Percentiles rank a stretch among this genome's conserved stretches.
Evolutionary conservation across 2,113 vertebrate species (phyloP).

Genomic region (Antidorcas marsupialis): DNA sequence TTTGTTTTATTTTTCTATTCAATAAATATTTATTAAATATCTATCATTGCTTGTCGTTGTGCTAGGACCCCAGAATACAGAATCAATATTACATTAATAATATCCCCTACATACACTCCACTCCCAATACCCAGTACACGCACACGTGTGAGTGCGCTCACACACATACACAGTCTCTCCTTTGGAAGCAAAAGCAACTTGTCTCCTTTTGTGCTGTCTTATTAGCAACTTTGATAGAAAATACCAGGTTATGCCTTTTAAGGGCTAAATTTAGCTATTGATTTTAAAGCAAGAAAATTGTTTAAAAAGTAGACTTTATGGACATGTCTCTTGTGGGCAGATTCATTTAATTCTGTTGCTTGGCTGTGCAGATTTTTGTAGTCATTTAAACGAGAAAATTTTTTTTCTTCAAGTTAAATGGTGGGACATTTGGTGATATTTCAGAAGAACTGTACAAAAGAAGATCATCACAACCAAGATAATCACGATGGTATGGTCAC

Average conservation of each 20-base stretch:
- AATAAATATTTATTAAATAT: constrained; percentile 17
- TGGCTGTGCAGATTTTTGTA: constrained; percentile 26
- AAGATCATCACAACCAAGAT: no score
- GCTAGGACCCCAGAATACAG: neutral
- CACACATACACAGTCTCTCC: neutral
- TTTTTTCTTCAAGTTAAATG: constrained; percentile 33
- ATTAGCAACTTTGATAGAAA: constrained; percentile 23
- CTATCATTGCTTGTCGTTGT: neutral
- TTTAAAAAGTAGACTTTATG: constrained; percentile 36
- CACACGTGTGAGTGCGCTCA: neutral
- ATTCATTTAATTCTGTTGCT: constrained; percentile 54
- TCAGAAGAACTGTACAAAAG: no score
- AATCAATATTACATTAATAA: constrained; percentile 12
- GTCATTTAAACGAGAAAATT: constrained; percentile 43
- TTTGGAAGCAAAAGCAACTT: constrained; percentile 6
- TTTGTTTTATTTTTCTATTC: neutral
- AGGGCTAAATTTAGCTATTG: constrained; percentile 1
- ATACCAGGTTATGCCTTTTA: constrained; percentile 26
- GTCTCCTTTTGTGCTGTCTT: neutral
- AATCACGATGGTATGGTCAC: no score
- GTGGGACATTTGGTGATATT: constrained; percentile 52
- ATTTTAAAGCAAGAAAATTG: constrained; percentile 39
- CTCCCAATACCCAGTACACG: neutral
- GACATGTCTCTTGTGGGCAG: neutral
- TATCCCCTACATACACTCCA: neutral